Percentiles rank a stretch among this genome's conserved stretches.
phyloP scores from a whole-genome alignment of 2,888 invertebrate genomes.

The Byasa hedistus region DNA sequence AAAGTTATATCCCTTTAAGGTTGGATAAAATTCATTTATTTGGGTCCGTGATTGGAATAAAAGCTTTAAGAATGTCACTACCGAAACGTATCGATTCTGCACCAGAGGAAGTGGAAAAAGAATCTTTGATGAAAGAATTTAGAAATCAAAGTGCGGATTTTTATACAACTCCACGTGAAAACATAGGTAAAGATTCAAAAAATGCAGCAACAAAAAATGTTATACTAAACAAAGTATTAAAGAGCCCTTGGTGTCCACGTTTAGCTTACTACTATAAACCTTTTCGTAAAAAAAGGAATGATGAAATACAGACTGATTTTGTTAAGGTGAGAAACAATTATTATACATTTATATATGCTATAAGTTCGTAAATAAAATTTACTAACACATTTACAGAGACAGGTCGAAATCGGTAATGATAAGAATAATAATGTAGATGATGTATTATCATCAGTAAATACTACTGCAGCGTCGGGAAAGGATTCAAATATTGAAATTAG shows the following conservation, averaged over 20 bases:
- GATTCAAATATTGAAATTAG: constrained; percentile 25
- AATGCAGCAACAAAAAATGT: constrained; percentile 41
- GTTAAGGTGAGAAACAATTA: constrained; percentile 1
- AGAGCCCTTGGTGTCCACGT: constrained; percentile 80
- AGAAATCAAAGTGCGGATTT: neutral
- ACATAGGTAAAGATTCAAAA: neutral
- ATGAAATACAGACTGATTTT: neutral
- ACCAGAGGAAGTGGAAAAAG: neutral
- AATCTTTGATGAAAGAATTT: neutral
- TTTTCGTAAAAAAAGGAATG: constrained; percentile 48
- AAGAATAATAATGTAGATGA: constrained; percentile 22
- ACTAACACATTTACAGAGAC: constrained; percentile 7
- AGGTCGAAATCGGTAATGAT: constrained; percentile 6
- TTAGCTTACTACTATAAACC: constrained; percentile 59
- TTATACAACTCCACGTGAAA: neutral
- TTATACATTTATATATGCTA: neutral
- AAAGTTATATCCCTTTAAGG: neutral
- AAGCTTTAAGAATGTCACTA: constrained; percentile 13
- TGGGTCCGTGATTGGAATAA: neutral
- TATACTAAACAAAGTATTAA: constrained; percentile 75
- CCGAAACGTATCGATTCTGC: neutral
- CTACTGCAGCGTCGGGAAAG: constrained; percentile 23
- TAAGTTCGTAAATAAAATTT: neutral
- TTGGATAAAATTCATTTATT: neutral
- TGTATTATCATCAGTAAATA: constrained; percentile 1